Conservation (phyloP, 2,888 invertebrate species). For the Melipona bicolor region DNA sequence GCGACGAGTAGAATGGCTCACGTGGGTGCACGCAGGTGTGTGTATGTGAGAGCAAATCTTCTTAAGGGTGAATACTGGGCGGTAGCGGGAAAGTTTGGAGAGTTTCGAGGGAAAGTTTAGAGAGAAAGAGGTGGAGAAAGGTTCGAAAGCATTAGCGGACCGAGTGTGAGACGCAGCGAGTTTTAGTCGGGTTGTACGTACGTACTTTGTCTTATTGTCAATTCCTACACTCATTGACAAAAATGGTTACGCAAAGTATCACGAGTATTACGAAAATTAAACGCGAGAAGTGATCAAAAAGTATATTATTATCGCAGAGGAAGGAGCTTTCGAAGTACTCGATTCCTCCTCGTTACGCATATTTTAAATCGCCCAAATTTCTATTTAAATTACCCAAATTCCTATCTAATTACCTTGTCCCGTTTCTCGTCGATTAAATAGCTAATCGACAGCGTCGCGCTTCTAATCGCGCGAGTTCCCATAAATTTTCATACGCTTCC, state of each 20-base stretch:
- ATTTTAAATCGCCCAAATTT: not conserved
- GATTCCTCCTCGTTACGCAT: not conserved
- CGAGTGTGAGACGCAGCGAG: not conserved
- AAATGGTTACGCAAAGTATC: not conserved
- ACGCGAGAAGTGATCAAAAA: not conserved
- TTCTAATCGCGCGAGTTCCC: not conserved
- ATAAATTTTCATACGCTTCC: conserved; percentile 7
- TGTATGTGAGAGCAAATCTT: conserved; percentile 20
- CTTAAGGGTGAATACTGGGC: conserved; percentile 15
- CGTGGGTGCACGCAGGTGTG: not conserved
- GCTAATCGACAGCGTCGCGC: not conserved
- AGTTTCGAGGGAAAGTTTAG: conserved; percentile 10
- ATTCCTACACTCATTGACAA: not conserved
- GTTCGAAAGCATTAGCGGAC: not conserved
- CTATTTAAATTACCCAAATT: not conserved
- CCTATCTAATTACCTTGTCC: not conserved
- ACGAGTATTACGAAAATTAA: not conserved
- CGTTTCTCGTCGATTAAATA: not conserved
- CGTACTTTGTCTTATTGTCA: not conserved
- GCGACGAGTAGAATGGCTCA: not conserved
- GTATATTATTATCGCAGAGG: not conserved
- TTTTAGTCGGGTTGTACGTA: not conserved
- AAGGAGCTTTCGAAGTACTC: not conserved
- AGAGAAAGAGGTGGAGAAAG: conserved; percentile 6
- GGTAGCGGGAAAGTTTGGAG: conserved; percentile 23